Percentiles rank a stretch among this genome's conserved stretches.
phyloP scores from a whole-genome alignment of 2,113 vertebrate species.

The Xenus cinereus region DNA sequence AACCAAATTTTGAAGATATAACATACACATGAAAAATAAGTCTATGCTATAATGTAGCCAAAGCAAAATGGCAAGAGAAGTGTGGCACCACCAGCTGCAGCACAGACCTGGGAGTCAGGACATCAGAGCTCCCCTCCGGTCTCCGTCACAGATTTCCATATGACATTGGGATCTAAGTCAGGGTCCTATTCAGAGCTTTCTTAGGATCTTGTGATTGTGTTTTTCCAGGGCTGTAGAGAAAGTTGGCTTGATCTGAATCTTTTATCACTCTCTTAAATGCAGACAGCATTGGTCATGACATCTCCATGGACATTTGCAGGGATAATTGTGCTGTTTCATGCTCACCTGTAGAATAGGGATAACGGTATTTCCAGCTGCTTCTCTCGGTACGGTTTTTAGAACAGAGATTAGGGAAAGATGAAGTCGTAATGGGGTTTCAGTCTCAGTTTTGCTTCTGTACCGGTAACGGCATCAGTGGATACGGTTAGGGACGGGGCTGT shows the following conservation, averaged over 20 bases:
- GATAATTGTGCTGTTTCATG: neutral
- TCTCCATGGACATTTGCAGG: neutral
- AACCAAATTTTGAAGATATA: neutral
- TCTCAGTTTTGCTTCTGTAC: neutral
- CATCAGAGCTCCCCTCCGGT: neutral
- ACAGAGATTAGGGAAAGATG: neutral
- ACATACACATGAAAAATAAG: accelerated
- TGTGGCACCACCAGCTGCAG: accelerated
- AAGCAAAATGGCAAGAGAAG: neutral
- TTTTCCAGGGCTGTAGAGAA: neutral
- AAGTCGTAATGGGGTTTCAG: neutral
- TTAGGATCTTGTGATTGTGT: neutral
- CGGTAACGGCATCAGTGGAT: neutral
- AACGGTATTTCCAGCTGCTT: neutral
- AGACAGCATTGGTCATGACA: neutral
- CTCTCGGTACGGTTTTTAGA: neutral
- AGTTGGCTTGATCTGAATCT: neutral
- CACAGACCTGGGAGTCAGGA: neutral
- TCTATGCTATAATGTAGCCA: neutral
- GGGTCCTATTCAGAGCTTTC: neutral
- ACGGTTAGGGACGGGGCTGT: neutral
- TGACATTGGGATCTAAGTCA: neutral
- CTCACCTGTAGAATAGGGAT: neutral
- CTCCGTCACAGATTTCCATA: accelerated
- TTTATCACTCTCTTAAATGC: neutral